Conservation (phyloP, 2,113 vertebrate genomes). For the Dipodomys spectabilis region DNA sequence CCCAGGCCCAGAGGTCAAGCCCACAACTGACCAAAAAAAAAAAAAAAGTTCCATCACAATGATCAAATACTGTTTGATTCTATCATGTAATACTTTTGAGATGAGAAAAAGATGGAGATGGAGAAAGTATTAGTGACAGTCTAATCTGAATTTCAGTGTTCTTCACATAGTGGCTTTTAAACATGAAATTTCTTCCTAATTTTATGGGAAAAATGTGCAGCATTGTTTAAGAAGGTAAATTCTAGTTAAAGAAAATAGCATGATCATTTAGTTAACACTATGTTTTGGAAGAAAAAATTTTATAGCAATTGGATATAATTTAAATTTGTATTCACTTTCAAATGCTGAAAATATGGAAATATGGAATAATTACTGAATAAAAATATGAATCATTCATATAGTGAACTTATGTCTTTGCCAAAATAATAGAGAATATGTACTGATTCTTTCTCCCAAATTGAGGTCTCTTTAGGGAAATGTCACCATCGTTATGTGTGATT, state of each 20-base stretch:
- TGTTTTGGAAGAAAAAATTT: constrained; percentile 54
- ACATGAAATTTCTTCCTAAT: not conserved
- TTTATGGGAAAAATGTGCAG: not conserved
- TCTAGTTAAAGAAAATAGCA: constrained; percentile 9
- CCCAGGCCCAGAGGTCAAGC: no score
- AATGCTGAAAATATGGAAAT: constrained; percentile 59
- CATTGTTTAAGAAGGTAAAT: constrained; percentile 49
- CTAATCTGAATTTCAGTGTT: not conserved
- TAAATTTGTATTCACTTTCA: constrained; percentile 40
- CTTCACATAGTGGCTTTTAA: not conserved
- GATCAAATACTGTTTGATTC: not conserved
- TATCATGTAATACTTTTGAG: not conserved
- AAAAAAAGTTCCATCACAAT: not conserved
- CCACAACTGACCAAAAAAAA: no score
- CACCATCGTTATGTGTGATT: constrained; percentile 63
- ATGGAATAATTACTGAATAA: constrained; percentile 68
- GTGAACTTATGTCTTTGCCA: constrained; percentile 75
- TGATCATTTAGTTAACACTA: constrained; percentile 21
- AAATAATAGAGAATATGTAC: constrained; percentile 66
- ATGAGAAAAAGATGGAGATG: not conserved
- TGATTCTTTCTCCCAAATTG: constrained; percentile 48
- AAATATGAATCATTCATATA: constrained; percentile 78
- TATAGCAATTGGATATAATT: constrained; percentile 47
- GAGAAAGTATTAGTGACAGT: not conserved
- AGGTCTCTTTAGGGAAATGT: constrained; percentile 75